These are phyloP conservation scores for Apogon hyalosoma DNA, from an alignment of 2,797 vertebrate genomes.

Conservation along the genomic window DNA sequence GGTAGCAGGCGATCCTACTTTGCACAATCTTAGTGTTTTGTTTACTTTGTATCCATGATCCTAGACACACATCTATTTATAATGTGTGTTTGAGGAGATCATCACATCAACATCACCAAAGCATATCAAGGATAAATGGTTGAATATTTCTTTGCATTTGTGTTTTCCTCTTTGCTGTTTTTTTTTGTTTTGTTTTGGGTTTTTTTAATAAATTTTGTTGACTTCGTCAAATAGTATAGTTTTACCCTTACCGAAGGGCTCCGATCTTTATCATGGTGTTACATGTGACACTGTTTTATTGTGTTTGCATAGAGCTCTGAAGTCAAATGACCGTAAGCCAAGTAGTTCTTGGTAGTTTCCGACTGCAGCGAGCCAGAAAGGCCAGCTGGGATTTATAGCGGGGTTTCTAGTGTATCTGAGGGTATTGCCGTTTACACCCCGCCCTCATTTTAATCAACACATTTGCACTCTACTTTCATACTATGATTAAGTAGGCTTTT, in stretches of 20 bases:
- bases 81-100: constrained; percentile 34
- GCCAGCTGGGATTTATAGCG: constrained; percentile 74
- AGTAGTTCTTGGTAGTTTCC: constrained; percentile 75
- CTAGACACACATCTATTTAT: constrained; percentile 69
- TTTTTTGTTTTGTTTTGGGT: no score
- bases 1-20: constrained; percentile 50
- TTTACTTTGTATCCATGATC: constrained; percentile 78
- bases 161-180: background rate
- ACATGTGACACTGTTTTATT: no score
- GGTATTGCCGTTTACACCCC: constrained; percentile 66
- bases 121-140: constrained; percentile 15
- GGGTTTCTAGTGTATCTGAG: constrained; percentile 78
- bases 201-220: no score
- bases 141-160: background rate
- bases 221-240: background rate
- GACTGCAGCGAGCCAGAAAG: constrained; percentile 61
- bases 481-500: constrained; percentile 82
- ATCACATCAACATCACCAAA: constrained; percentile 26
- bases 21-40: constrained; percentile 61
- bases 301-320: constrained; percentile 24
- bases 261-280: no score
- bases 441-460: constrained; percentile 77
- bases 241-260: no score
- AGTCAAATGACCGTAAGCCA: constrained; percentile 46
- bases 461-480: constrained; percentile 79